Percentiles rank a stretch among this genome's conserved stretches.
Conservation (phyloP, 2,797 vertebrate species). For the Rhincodon typus region DNA sequence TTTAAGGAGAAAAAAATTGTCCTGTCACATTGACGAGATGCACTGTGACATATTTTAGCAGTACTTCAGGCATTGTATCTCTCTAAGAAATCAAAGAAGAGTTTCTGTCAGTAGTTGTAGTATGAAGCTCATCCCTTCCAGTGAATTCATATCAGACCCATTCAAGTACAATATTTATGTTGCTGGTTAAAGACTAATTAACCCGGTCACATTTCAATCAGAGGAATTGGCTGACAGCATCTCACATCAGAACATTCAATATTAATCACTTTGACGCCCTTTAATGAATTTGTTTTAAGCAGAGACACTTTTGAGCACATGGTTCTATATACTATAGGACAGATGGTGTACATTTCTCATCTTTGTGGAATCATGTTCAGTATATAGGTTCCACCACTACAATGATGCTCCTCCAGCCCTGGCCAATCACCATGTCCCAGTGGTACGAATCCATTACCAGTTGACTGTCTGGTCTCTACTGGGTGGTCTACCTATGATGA, state of each 20-base stretch:
- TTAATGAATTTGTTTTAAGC: neutral
- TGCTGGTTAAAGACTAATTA: neutral
- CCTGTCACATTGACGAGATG: neutral
- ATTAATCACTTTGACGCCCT: neutral
- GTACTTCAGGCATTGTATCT: neutral
- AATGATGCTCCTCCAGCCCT: neutral
- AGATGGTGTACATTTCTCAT: neutral
- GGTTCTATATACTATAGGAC: neutral
- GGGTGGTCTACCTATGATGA: neutral
- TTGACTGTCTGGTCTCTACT: neutral
- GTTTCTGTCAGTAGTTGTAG: neutral
- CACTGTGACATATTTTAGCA: neutral
- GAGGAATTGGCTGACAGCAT: neutral
- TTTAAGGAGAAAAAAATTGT: neutral
- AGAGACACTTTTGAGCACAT: neutral
- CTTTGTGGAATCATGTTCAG: neutral
- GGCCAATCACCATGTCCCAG: neutral
- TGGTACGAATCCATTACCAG: neutral
- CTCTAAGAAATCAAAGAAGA: neutral
- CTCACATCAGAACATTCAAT: neutral
- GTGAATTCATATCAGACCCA: neutral
- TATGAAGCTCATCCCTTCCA: neutral
- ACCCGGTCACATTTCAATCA: neutral
- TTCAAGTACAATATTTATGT: neutral
- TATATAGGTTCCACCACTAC: neutral